Evolutionary conservation across 2,888 invertebrate species (phyloP), one percentile per base, ranked within the genome.

Genomic region (Crematogaster levior): DNA sequence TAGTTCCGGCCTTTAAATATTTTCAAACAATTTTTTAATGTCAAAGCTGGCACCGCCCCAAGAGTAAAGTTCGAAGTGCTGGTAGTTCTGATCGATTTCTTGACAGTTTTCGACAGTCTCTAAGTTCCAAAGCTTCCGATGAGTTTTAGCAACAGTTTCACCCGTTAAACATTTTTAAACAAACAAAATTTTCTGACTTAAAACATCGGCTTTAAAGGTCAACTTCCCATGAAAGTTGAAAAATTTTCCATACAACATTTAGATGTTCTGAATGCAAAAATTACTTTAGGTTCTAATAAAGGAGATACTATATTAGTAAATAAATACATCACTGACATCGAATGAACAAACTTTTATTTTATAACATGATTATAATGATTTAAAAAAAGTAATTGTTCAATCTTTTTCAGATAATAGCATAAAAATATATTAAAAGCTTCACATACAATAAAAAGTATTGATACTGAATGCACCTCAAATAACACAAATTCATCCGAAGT

Each of bases 231-330:
- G 56, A 73, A 79, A 9, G 43, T 75, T 27, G 88, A 89, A 18
- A 84, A 82, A 53, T 86, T 88, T 63, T 68, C 86, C 1, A 10
- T 85, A 1, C 75, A 85, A 27, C 85, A 89, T 83, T 53, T 89
- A 30, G 74, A 86, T 15, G 73, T 85, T 51, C 81, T 86, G 1
- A 82, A 88, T 53, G 84, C 81, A 15, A 89, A 84, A 77, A 80
- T 89, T 6, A 82, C 81, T 72, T 66, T 86, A 10, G 82, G 85
- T 3, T 86, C 85, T 5, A 72, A 85, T 40, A 1, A 70, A 5
- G 53, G 40, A 40, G 12, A 34, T 21, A 37, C 34, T 24, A 37
- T 68, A n/a, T 1, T 7, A 21, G 46, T n/a, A 66, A 21, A n/a
- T 3, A 5, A 66, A n/a, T 30, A 5, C 18, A 10, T 30, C 15